Evolutionary conservation across 1,140 invertebrate species (phyloP).

Genomic region (Melitaea cinxia): DNA sequence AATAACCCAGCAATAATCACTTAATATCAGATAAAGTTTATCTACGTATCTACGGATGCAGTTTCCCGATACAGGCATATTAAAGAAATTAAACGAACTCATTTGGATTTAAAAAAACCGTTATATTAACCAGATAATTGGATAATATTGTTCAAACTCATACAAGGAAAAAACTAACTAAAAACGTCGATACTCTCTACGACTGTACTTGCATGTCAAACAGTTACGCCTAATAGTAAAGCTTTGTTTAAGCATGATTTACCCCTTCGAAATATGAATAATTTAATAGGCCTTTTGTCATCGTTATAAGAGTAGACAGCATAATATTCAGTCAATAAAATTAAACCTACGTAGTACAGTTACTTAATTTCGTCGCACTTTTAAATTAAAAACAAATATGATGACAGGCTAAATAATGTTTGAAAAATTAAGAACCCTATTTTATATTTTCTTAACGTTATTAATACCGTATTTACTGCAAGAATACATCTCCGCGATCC

Average conservation of each 20-base stretch:
- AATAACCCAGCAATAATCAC: too few relatives aligned
- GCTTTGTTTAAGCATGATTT: slow-evolving; percentile 35
- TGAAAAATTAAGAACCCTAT: slow-evolving; percentile 67
- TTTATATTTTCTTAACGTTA: slow-evolving; percentile 62
- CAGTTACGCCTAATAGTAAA: slow-evolving; percentile 26
- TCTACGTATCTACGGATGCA: too few relatives aligned
- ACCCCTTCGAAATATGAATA: slow-evolving; percentile 31
- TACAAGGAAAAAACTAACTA: background rate
- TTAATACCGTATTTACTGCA: slow-evolving; percentile 68
- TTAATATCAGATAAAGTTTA: too few relatives aligned
- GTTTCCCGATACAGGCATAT: too few relatives aligned
- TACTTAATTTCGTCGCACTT: background rate
- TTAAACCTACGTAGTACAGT: background rate
- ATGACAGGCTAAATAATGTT: slow-evolving; percentile 53
- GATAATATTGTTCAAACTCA: too few relatives aligned
- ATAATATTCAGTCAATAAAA: too few relatives aligned
- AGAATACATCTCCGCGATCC: slow-evolving; percentile 69
- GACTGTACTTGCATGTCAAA: slow-evolving; percentile 19
- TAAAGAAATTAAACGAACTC: too few relatives aligned
- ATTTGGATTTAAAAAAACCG: too few relatives aligned
- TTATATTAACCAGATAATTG: too few relatives aligned
- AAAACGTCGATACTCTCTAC: background rate
- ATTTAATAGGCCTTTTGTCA: slow-evolving; percentile 30
- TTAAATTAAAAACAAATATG: background rate
- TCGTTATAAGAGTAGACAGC: slow-evolving; percentile 22